A percentile compares a stretch with the other conserved stretches of the same genome.
These are phyloP conservation scores for Palythoa grandis DNA, from an alignment of 92 coral and sea anemone species.

Conservation along the genomic window DNA sequence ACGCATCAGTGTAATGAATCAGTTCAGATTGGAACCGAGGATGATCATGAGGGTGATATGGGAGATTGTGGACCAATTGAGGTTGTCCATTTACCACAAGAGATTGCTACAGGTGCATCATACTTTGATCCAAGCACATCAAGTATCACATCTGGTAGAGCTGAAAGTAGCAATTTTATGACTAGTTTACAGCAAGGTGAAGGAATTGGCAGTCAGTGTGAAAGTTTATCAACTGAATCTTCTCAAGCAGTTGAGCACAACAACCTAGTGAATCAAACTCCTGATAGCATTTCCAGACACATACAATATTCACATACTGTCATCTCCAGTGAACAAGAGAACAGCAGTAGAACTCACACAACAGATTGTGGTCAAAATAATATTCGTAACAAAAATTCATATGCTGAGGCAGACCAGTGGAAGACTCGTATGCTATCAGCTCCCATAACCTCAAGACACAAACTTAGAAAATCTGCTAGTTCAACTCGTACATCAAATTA, in stretches of 20 bases:
- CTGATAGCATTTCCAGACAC: conserved; percentile 36
- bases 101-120: conserved; percentile 39
- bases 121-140: conserved; percentile 40
- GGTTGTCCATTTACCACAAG: conserved; percentile 38
- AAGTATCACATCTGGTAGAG: conserved; percentile 22
- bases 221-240: not conserved
- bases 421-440: not conserved
- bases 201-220: not conserved
- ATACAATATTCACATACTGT: conserved; percentile 30
- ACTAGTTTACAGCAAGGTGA: conserved; percentile 20
- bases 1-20: not conserved
- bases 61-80: conserved; percentile 34
- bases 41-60: not conserved
- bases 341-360: not conserved
- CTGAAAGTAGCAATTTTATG: conserved; percentile 6
- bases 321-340: conserved; percentile 1
- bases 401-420: conserved; percentile 5
- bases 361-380: not conserved
- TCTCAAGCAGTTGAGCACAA: not conserved
- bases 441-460: conserved; percentile 4
- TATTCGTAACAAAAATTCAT: not conserved
- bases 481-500: conserved; percentile 22
- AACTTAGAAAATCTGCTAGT: not conserved
- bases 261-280: conserved; percentile 1
- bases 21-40: not conserved